Base-by-base conservation (phyloP, 2,888 invertebrate species). In the Philaethria dido region DNA sequence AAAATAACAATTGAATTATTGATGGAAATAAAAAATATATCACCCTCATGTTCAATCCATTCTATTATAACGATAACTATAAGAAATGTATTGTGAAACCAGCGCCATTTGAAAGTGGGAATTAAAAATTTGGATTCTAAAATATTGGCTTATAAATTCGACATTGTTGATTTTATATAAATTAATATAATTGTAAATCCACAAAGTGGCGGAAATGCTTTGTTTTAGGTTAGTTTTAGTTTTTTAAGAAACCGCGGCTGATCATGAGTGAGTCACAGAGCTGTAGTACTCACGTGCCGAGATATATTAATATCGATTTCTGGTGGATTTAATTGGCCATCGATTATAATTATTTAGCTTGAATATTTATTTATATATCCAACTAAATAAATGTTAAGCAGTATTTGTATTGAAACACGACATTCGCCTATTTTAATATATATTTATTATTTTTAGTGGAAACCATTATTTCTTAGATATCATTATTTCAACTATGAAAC, bases 161-260 rank as follows among this genome's bases (percentile, higher is more conserved):
- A 66, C 20, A 57, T 25, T 62, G 20, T 39, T 66, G 61, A 62
- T 57, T 66, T 62, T 39, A 55, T 33, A 52, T 62, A 62, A 66
- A 66, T 62, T 55, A 13, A 66, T 55, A 55, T 39, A 48, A 39
- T 66, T 18, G 62, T 54, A 39, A 47, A 60, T 62, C 68, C 68
- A 68, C 64, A 45, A 60, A 68, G 68, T 64, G 68, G 68, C 60
- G 57, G 22, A 29, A 47, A 33, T 44, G 13, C 59, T 42, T 59
- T 16, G 44, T 59, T 25, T n/a, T 44, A 33, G 14, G 33, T 33
- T 45, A 29, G 44, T 33, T 29, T n/a, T 47, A 33, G 14, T 13
- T 25, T 60, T 60, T 16, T 29, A 44, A 29, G 18, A 33, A 60
- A 29, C 6, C 6, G 25, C 33, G 45, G 65, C 65, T 64, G 60